These are phyloP conservation scores for Gobius niger DNA, from an alignment of 2,113 vertebrate species.

Conservation along the genomic window DNA sequence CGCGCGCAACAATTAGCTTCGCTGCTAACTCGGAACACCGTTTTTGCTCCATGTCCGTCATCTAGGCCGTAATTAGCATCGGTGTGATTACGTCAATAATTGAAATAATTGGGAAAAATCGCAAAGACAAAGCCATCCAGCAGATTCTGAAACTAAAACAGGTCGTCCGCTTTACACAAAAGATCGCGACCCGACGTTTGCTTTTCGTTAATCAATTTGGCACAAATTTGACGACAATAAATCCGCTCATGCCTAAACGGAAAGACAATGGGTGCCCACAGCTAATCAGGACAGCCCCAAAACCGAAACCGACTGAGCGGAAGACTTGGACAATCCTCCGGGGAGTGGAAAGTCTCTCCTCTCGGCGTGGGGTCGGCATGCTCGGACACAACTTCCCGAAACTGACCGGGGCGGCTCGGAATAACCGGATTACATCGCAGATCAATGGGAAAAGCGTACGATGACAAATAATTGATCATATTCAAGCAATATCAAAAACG, in stretches of 20 bases:
- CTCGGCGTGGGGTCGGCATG: conserved; percentile 9
- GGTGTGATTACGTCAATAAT: conserved; percentile 58
- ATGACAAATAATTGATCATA: conserved; percentile 31
- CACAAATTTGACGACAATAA: conserved; percentile 45
- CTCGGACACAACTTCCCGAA: conserved; percentile 13
- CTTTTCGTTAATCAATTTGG: conserved; percentile 1
- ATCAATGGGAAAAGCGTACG: conserved; percentile 21
- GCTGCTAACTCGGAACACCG: conserved; percentile 31
- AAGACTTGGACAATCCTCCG: conserved; percentile 32
- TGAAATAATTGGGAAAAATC: conserved; percentile 53
- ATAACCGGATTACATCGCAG: conserved; percentile 33
- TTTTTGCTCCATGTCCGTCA: conserved; percentile 24
- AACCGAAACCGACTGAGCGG: conserved; percentile 30
- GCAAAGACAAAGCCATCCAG: conserved; percentile 24
- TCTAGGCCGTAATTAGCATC: conserved; percentile 40
- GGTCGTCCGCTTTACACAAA: conserved; percentile 23
- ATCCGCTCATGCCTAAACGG: conserved; percentile 32
- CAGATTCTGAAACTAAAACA: conserved; percentile 21
- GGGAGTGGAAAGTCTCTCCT: conserved; percentile 34
- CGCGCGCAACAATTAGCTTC: not conserved
- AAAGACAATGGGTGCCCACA: conserved; percentile 35
- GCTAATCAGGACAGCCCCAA: conserved; percentile 8
- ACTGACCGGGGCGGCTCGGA: conserved; percentile 15
- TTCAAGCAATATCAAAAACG: conserved; percentile 18
- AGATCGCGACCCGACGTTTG: not conserved